phyloP scores from a whole-genome alignment of 2,888 invertebrate species.

The Apamea anceps region DNA sequence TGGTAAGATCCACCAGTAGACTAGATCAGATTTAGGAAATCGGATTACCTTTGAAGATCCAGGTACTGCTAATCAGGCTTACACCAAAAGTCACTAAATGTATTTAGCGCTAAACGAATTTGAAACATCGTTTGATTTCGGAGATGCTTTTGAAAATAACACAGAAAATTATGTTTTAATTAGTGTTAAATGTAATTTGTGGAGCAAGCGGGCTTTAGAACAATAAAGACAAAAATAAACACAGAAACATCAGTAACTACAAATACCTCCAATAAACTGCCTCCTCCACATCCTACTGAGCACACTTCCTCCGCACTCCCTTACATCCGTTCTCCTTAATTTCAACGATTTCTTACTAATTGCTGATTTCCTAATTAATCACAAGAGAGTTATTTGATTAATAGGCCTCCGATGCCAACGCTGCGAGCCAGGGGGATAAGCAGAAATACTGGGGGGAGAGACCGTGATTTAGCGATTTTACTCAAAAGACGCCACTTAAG shows the following conservation, averaged over 20 bases:
- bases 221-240: background rate
- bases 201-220: background rate
- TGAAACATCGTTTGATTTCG: background rate
- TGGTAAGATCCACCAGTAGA: background rate
- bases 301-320: constrained; percentile 9
- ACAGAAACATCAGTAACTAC: background rate
- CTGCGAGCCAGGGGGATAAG: constrained; percentile 53
- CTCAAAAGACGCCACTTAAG: constrained; percentile 65
- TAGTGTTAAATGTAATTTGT: background rate
- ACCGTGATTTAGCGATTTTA: constrained; percentile 69
- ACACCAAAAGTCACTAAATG: background rate
- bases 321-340: constrained; percentile 71
- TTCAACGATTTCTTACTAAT: constrained; percentile 83
- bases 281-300: constrained; percentile 16
- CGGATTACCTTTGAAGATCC: background rate
- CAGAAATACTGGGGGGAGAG: constrained; percentile 74
- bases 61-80: background rate
- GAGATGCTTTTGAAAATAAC: background rate
- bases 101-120: background rate
- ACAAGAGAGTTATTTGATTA: constrained; percentile 88
- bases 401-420: constrained; percentile 81
- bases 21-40: background rate
- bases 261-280: background rate
- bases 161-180: background rate
- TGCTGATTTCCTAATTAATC: constrained; percentile 89